Evolutionary conservation across 2,113 vertebrate genomes (phyloP), one percentile per base, ranked within the genome.

Genomic region (Ochotona princeps): DNA sequence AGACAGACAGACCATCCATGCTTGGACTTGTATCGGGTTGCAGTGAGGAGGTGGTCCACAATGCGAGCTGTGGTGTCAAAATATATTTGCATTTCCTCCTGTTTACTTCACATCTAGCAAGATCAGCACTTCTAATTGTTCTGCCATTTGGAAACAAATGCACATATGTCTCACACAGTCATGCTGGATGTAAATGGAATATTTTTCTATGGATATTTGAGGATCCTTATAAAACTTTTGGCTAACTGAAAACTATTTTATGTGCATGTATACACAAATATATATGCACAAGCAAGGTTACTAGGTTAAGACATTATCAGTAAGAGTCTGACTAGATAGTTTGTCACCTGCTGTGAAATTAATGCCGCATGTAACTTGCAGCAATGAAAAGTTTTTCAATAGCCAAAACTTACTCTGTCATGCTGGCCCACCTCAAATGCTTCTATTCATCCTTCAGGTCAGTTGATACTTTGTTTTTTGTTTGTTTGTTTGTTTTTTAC

Each of bases 401-500:
- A 86, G 83, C 63, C 91, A 92, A 70, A 83, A 97, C 96, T 96
- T 97, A 96, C 95, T 95, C 89, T 78, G 92, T 63, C 87, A 60
- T 28, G 61, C 80, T 61, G 35, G 89, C 95, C 90, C 95, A 92
- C 95, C 80, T 88, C 95, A 93, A 83, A 30, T 92, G 90, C 95
- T 93, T 89, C 94, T 80, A 75, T 91, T 86, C 89, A 90, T 70
- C 88, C 86, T 85, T 84, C 95, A 74, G 92, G 72, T 89, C 89
- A 83, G 83, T 87, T 94, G 95, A 47, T 49, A 57, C 54, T 47
- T 57, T 57, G 78, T 94, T 83, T 89, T 10, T 63, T 78, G 69
- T 57, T 60, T 65, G 28, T 8, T 67, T 60, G 15, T 83, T 73
- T 57, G 23, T 75, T 61, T 32, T 51, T 32, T 35, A 87, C 67